phyloP scores from a whole-genome alignment of 2,888 invertebrate species.

The Mechanitis messenoides region DNA sequence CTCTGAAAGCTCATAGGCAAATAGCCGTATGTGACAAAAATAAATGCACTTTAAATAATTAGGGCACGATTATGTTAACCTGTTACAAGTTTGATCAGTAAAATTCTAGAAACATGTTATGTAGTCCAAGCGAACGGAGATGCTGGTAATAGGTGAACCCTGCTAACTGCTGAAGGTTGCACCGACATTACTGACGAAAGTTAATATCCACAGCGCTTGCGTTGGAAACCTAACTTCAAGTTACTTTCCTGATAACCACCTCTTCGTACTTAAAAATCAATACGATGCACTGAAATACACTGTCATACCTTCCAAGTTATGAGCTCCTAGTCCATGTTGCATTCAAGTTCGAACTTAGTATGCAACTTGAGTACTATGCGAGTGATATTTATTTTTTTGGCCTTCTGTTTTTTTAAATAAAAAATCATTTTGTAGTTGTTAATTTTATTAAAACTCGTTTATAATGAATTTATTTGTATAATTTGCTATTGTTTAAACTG shows the following conservation, averaged over 20 bases:
- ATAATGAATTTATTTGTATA: too few relatives aligned
- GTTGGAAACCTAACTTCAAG: constrained; percentile 7
- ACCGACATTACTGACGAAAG: not conserved
- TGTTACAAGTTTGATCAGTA: not conserved
- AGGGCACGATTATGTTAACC: too few relatives aligned
- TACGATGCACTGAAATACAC: constrained; percentile 6
- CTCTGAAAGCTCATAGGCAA: too few relatives aligned
- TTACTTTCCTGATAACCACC: not conserved
- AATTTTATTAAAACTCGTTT: too few relatives aligned
- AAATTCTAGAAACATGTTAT: not conserved
- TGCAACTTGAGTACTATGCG: too few relatives aligned
- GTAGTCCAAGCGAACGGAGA: constrained; percentile 6
- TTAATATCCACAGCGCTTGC: constrained; percentile 9
- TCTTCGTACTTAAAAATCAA: not conserved
- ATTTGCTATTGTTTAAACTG: too few relatives aligned
- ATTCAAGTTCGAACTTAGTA: not conserved
- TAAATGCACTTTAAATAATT: too few relatives aligned
- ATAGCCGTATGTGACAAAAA: too few relatives aligned
- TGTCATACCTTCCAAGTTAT: not conserved
- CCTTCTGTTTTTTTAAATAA: too few relatives aligned
- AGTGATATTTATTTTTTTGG: too few relatives aligned
- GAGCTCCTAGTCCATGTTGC: not conserved
- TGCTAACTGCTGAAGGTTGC: not conserved
- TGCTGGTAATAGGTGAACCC: too few relatives aligned
- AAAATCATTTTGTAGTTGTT: too few relatives aligned